Base-by-base conservation (phyloP, 1,140 invertebrate genomes). In the Drosophila parabipectinata region DNA sequence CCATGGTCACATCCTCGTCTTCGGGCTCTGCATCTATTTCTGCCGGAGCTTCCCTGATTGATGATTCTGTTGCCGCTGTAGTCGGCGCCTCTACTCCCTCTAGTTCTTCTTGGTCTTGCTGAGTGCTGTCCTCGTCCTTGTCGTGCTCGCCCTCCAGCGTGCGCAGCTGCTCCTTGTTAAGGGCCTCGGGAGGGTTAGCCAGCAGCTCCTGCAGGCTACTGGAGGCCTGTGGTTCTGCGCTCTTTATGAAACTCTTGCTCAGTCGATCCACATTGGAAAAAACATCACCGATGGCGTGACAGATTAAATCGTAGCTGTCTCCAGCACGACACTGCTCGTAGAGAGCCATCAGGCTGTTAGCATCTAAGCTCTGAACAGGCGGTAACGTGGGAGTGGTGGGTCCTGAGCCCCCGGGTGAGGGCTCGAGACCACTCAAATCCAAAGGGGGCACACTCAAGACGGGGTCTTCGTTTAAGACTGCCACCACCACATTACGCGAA, bases 121-220 rank as follows among this genome's bases (percentile, higher is more conserved):
- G 75, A 4, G 82, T 91, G 71, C 95, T 95, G 84, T 97, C 96
- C 72, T 96, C 94, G 91, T 97, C 96, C 91, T 97, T 97, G 73
- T 98, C 97, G 66, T 94, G 93, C 90, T 98, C 97, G 45, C 95
- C 95, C 91, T 96, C 96, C 26, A 95, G 90, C 14, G 94, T 93
- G 55, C 95, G 92, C 57, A 95, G 92, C 75, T 95, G 94, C 93
- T 96, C 94, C 92, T 96, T 95, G 73, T 94, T 94, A 18, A 95
- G 88, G 37, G 81, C 64, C 48, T 45, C 66, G 0, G 63, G 60
- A 4, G 77, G 53, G 44, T 85, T 85, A 10, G 57, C 66, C n/a
- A 72, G 54, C 14, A 91, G 39, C 53, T 88, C 91, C 18, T 93
- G 93, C 45, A 91, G 89, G 14, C 93, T 73, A 72, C 51, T 85